Evolutionary conservation across 2,888 invertebrate genomes (phyloP), one percentile per base, ranked within the genome.

Genomic region (Cheilosia grossa): DNA sequence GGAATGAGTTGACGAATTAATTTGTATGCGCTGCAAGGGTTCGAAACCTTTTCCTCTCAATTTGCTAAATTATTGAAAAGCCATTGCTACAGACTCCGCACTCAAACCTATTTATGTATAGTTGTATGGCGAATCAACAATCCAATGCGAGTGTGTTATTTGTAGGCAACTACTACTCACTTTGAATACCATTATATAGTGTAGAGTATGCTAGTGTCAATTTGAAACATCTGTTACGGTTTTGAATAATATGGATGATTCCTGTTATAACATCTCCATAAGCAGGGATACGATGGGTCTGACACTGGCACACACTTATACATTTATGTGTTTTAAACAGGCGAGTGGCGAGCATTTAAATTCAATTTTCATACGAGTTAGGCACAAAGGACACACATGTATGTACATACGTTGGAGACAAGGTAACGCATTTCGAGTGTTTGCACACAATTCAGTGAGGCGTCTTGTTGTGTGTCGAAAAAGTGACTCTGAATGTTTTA

Each of bases 351-450:
- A 58, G 64, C 49, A 58, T 64, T 72, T 51, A 53, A 67, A 80
- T 80, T 80, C 53, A 67, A 80, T 80, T 73, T 80, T 53, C 73
- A 63, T 58, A 63, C 37, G 69, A 61, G 15, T 40, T 17, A 70
- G 13, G 51, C 21, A 51, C 42, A 17, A 58, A 19, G 49, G 51
- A 58, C 33, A 49, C 27, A 27, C 27, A 27, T 27, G 6, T 7
- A 6, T 6, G 1, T 17, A 59, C 21, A 9, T 5, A 40, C 21
- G 17, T 10, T 21, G n/a, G 24, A 56, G 47, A 70, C 47, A 58
- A 15, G 19, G 64, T 37, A 56, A 40, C 40, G 47, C 42, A 63
- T 21, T 58, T 33, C 53, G 37, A 66, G 66, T 10, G 58, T 30
- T 7, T 9, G 9, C 51, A 49, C 58, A 40, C 37, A 21, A 17